phyloP scores from a whole-genome alignment of 1,140 invertebrate species.

The Magallana ariakensis region DNA sequence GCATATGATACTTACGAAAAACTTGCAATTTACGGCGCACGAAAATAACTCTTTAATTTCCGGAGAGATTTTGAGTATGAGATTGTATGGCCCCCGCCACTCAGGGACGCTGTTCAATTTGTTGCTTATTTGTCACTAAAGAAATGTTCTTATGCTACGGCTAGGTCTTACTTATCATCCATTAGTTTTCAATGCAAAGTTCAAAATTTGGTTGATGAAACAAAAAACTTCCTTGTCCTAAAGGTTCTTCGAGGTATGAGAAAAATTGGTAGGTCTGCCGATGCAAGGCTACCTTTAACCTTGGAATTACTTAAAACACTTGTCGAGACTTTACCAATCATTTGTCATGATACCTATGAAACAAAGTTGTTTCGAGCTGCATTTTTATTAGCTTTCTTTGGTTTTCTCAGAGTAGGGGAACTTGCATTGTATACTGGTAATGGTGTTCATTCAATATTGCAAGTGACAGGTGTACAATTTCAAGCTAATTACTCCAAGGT shows the following conservation, averaged over 20 bases:
- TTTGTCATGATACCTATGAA: conserved; percentile 27
- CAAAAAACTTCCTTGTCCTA: conserved; percentile 21
- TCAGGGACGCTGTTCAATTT: conserved; percentile 10
- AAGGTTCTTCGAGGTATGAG: conserved; percentile 41
- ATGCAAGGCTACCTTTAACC: conserved; percentile 42
- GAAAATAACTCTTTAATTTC: conserved; percentile 34
- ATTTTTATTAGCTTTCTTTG: conserved; percentile 15
- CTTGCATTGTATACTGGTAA: background rate
- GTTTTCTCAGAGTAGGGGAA: conserved; percentile 30
- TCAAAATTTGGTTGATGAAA: conserved; percentile 3
- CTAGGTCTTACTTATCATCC: background rate
- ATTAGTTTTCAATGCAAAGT: conserved; percentile 41
- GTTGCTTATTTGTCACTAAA: conserved; percentile 42
- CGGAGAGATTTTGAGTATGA: background rate
- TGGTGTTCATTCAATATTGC: conserved; percentile 12
- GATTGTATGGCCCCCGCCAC: conserved; percentile 26
- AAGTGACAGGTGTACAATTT: background rate
- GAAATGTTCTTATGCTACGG: background rate
- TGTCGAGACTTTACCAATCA: background rate
- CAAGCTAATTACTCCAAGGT: background rate
- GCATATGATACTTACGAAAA: too few relatives aligned
- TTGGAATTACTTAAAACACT: background rate
- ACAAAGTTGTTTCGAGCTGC: conserved; percentile 27
- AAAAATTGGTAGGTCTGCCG: conserved; percentile 1
- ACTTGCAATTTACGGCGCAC: too few relatives aligned